phyloP scores from a whole-genome alignment of 1,140 invertebrate species.

The Drosophila willistoni region DNA sequence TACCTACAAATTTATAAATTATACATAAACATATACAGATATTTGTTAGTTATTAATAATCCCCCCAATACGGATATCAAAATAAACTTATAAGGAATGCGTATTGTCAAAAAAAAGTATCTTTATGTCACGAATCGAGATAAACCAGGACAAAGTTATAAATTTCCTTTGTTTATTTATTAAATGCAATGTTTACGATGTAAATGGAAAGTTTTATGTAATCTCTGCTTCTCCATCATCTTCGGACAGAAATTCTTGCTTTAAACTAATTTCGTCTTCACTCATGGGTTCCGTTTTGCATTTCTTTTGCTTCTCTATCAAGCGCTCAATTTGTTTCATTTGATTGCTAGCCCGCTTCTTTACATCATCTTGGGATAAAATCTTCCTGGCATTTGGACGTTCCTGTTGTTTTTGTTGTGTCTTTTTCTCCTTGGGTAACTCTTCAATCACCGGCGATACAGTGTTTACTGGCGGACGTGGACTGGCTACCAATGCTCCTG shows the following conservation, averaged over 20 bases:
- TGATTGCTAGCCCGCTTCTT: background rate
- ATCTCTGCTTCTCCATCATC: background rate
- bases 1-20: constrained; percentile 58
- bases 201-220: background rate
- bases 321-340: constrained; percentile 17
- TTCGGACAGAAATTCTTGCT: constrained; percentile 22
- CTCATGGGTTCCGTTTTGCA: constrained; percentile 31
- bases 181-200: background rate
- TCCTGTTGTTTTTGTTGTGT: too few relatives aligned
- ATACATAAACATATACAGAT: constrained; percentile 4
- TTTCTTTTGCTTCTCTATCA: background rate
- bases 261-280: constrained; percentile 35
- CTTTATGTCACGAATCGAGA: too few relatives aligned
- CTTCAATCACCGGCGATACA: background rate
- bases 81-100: constrained; percentile 60
- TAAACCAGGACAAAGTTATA: too few relatives aligned
- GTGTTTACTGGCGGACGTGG: constrained; percentile 23
- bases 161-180: background rate
- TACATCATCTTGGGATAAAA: background rate
- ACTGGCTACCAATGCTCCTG: constrained; percentile 21
- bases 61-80: constrained; percentile 62
- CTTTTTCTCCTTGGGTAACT: background rate
- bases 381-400: background rate
- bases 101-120: background rate
- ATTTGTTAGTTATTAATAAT: constrained; percentile 45